Conservation (phyloP, 2,113 vertebrate species). For the Agapornis roseicollis region DNA sequence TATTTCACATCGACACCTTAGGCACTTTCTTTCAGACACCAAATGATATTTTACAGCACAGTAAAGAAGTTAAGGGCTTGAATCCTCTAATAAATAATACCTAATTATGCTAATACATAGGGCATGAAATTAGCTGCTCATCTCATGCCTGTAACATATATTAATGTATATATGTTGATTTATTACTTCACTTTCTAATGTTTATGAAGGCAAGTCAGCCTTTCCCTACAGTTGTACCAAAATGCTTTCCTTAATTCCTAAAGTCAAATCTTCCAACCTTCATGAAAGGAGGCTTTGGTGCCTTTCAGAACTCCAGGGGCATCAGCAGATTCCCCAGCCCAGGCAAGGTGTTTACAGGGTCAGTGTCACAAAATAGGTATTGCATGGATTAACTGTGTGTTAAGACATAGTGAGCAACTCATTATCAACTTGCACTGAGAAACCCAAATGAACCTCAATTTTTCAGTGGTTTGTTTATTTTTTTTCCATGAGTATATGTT, state of each 20-base stretch:
- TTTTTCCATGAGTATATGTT: background rate
- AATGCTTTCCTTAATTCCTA: background rate
- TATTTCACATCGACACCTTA: background rate
- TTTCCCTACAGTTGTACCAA: background rate
- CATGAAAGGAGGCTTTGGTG: background rate
- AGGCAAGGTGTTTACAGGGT: background rate
- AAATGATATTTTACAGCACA: background rate
- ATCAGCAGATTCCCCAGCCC: background rate
- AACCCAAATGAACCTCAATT: background rate
- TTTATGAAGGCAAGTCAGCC: background rate
- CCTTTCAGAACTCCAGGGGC: fast-evolving
- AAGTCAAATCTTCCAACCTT: background rate
- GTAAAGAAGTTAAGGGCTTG: background rate
- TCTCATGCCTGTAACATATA: conserved; percentile 4
- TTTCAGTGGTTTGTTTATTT: background rate
- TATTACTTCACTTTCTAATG: background rate
- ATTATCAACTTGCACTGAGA: background rate
- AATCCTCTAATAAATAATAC: conserved; percentile 27
- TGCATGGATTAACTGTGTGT: background rate
- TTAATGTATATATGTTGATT: conserved; percentile 12
- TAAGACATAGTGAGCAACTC: background rate
- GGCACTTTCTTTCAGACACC: background rate
- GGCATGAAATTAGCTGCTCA: conserved; percentile 24
- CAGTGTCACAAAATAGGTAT: background rate
- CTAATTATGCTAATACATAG: conserved; percentile 21